phyloP scores from a whole-genome alignment of 1,140 invertebrate genomes.

The Atta cephalotes region DNA sequence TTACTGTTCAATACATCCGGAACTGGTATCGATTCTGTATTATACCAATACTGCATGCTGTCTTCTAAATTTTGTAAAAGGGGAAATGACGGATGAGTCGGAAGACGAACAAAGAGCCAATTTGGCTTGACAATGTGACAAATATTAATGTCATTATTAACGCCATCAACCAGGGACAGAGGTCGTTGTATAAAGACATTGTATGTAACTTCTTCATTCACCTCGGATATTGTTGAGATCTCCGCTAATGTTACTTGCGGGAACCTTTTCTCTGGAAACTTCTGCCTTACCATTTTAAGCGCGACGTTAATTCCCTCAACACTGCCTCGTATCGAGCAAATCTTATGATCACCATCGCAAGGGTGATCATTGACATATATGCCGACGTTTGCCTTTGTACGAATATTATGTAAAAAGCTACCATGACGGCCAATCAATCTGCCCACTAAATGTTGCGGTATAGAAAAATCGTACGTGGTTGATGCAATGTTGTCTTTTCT shows the following conservation, averaged over 20 bases:
- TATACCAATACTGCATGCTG: constrained; percentile 90
- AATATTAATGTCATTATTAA: constrained; percentile 97
- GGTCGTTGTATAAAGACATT: constrained; percentile 75
- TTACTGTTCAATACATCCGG: constrained; percentile 89
- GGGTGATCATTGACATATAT: constrained; percentile 93
- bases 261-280: constrained; percentile 93
- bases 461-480: constrained; percentile 91
- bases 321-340: constrained; percentile 94
- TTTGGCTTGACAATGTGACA: constrained; percentile 94
- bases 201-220: constrained; percentile 69
- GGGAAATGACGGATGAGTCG: constrained; percentile 96
- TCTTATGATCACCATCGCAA: constrained; percentile 89
- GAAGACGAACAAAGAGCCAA: constrained; percentile 97
- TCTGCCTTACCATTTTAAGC: constrained; percentile 93
- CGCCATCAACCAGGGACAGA: constrained; percentile 94
- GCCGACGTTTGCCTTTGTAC: constrained; percentile 91
- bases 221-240: constrained; percentile 86
- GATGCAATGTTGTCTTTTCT: constrained; percentile 79
- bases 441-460: constrained; percentile 93
- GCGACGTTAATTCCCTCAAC: constrained; percentile 92
- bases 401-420: constrained; percentile 93
- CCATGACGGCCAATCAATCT: constrained; percentile 95
- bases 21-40: constrained; percentile 89
- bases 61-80: constrained; percentile 92
- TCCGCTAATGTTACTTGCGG: constrained; percentile 93